Evolutionary conservation across 2,797 vertebrate species (phyloP).

Genomic region (Cyprinella venusta): DNA sequence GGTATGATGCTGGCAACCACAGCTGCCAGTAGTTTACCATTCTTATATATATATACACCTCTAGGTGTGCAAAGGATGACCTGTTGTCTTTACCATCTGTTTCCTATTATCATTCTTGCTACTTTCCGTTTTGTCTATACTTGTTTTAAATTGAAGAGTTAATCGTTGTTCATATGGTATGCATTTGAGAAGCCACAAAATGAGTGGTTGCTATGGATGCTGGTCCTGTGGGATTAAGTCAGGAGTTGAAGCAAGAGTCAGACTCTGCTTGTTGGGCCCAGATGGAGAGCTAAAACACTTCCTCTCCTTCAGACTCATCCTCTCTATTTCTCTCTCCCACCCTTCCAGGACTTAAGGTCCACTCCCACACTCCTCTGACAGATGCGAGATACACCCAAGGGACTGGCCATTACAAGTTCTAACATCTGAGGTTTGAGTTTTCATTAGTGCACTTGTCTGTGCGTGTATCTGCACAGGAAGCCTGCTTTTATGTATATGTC

Average conservation of each 20-base stretch:
- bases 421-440: conserved; percentile 47
- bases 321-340: conserved; percentile 46
- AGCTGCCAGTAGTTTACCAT: too few relatives aligned
- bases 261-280: conserved; percentile 58
- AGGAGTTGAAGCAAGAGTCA: conserved; percentile 57
- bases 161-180: conserved; percentile 65
- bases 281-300: conserved; percentile 64
- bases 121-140: conserved; percentile 46
- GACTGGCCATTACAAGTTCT: conserved; percentile 56
- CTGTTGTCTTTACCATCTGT: conserved; percentile 63
- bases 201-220: conserved; percentile 63
- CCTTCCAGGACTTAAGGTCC: conserved; percentile 46
- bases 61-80: conserved; percentile 37
- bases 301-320: conserved; percentile 53
- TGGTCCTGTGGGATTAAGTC: conserved; percentile 52
- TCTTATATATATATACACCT: background rate
- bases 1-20: too few relatives aligned
- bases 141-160: conserved; percentile 61
- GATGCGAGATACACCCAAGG: conserved; percentile 51
- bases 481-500: background rate
- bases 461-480: background rate
- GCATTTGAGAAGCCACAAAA: conserved; percentile 57
- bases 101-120: conserved; percentile 59
- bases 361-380: conserved; percentile 56
- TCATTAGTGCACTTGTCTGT: conserved; percentile 40